Evolutionary conservation across 2,113 vertebrate species (phyloP).

Genomic region (Genyomyrus donnyi): DNA sequence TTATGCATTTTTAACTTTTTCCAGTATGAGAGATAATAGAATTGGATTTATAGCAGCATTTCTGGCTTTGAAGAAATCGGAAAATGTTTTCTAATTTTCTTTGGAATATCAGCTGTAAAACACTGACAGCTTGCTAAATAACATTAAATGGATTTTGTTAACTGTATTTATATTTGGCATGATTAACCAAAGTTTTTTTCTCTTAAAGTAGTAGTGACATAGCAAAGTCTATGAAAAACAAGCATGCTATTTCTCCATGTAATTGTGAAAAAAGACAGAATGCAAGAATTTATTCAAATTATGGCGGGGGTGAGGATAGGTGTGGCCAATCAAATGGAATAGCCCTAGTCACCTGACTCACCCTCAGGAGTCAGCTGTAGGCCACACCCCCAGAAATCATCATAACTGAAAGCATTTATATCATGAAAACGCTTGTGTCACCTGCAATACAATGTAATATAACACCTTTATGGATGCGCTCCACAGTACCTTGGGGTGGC

Average conservation of each 20-base stretch:
- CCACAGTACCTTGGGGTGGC: not conserved
- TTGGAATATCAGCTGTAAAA: not conserved
- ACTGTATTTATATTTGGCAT: not conserved
- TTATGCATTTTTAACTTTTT: not conserved
- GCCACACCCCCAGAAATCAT: not conserved
- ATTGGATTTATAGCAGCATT: not conserved
- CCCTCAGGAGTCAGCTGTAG: not conserved
- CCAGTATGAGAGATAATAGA: not conserved
- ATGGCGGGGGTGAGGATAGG: not conserved
- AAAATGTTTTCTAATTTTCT: not conserved
- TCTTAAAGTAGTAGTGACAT: not conserved
- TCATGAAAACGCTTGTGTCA: not conserved
- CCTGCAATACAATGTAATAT: not conserved
- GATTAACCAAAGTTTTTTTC: not conserved
- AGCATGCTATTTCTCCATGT: not conserved
- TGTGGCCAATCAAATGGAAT: not conserved
- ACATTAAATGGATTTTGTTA: not conserved
- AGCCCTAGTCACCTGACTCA: not conserved
- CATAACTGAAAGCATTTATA: not conserved
- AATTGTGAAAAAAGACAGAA: not conserved
- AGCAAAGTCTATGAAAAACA: not conserved
- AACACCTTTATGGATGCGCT: not conserved
- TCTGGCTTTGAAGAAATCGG: not conserved
- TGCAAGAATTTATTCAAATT: not conserved
- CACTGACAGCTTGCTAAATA: not conserved